Evolutionary conservation across 2,797 vertebrate genomes (phyloP).

Genomic region (Calcarius lapponicus): DNA sequence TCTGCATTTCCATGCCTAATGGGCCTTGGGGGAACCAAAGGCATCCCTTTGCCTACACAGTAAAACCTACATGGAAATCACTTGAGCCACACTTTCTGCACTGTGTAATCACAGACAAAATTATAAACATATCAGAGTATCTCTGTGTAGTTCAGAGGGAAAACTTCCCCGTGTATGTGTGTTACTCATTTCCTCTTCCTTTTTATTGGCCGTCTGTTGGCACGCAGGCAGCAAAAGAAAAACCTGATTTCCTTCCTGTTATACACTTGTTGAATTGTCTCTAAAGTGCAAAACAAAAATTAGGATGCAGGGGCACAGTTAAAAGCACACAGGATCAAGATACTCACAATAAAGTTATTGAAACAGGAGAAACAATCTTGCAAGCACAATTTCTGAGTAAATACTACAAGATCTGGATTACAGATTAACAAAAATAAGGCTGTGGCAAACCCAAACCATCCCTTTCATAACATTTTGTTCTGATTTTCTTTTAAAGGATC

Average conservation of each 20-base stretch:
- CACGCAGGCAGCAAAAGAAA: constrained; percentile 37
- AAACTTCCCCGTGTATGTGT: background rate
- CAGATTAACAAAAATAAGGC: background rate
- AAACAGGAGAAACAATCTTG: background rate
- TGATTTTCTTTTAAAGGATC: background rate
- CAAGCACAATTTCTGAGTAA: background rate
- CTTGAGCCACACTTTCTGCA: background rate
- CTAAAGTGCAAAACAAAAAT: constrained; percentile 31
- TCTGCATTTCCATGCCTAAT: fast-evolving
- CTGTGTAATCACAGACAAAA: background rate
- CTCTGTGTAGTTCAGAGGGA: background rate
- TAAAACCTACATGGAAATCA: background rate
- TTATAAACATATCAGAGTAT: background rate
- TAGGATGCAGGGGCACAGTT: constrained; percentile 26
- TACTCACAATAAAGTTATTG: background rate
- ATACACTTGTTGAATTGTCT: constrained; percentile 28
- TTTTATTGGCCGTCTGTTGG: constrained; percentile 40
- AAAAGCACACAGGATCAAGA: constrained; percentile 16
- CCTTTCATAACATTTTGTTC: background rate
- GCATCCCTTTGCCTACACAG: background rate
- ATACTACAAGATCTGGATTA: background rate
- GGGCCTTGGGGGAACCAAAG: background rate
- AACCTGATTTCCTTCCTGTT: constrained; percentile 54
- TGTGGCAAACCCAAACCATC: background rate
- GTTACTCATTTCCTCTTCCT: constrained; percentile 67